Evolutionary conservation across 2,888 invertebrate species (phyloP).

Genomic region (Cacoxenus indagator): DNA sequence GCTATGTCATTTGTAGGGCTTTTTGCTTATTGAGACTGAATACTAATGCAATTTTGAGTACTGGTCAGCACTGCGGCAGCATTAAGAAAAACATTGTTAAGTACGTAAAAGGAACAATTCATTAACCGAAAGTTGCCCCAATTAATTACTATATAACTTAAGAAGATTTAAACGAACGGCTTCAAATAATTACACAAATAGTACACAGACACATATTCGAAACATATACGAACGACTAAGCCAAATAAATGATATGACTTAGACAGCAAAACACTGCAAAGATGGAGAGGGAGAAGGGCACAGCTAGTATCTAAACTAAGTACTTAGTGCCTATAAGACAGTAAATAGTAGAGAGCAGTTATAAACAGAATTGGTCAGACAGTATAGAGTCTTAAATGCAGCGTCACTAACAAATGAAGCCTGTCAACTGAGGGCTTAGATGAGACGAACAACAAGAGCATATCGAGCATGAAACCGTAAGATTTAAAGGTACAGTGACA

Average conservation of each 20-base stretch:
- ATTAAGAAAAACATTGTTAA: background rate
- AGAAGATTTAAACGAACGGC: background rate
- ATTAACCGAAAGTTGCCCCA: background rate
- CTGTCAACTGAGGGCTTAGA: conserved; percentile 33
- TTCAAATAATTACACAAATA: background rate
- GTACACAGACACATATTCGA: background rate
- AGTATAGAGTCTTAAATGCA: conserved; percentile 41
- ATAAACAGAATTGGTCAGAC: background rate
- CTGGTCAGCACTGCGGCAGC: background rate
- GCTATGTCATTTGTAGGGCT: background rate
- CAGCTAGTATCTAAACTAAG: background rate
- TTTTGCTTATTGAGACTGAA: background rate
- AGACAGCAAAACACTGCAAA: background rate
- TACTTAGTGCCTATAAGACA: conserved; percentile 8
- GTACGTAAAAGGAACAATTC: background rate
- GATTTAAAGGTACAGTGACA: conserved; percentile 5
- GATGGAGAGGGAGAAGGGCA: background rate
- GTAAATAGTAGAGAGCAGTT: background rate
- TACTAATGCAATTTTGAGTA: conserved; percentile 5
- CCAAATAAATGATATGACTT: background rate
- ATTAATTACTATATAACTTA: background rate
- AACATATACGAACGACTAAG: background rate
- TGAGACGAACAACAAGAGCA: conserved; percentile 12
- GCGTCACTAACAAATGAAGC: conserved; percentile 61
- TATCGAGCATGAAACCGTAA: conserved; percentile 18